Evolutionary conservation across 2,888 invertebrate genomes (phyloP).

Genomic region (Steinernema carpocapsae): DNA sequence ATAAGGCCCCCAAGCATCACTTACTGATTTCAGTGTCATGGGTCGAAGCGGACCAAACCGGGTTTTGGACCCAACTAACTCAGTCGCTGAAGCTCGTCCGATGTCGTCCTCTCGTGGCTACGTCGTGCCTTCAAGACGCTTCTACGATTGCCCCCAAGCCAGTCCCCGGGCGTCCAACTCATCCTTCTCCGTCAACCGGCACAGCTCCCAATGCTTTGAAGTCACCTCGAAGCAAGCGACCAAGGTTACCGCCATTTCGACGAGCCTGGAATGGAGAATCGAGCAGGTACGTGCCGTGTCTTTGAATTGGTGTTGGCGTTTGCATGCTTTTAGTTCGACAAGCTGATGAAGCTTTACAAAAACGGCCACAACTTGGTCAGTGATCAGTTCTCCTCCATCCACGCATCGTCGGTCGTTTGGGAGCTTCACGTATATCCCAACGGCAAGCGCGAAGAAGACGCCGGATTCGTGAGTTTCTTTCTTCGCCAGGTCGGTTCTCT

Average conservation of each 20-base stretch:
- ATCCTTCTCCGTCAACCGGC: too few species aligned
- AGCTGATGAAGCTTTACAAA: conserved; percentile 64
- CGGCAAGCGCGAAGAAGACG: conserved; percentile 66
- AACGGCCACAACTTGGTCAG: conserved; percentile 63
- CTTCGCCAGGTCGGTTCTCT: conserved; percentile 63
- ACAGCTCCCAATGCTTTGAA: conserved; percentile 46
- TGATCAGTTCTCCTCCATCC: conserved; percentile 59
- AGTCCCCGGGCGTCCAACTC: too few species aligned
- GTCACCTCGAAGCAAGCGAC: conserved; percentile 61
- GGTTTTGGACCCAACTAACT: too few species aligned
- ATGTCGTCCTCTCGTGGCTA: too few species aligned
- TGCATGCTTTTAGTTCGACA: conserved; percentile 57
- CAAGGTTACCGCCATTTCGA: conserved; percentile 60
- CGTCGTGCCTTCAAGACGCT: too few species aligned
- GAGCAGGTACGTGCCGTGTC: conserved; percentile 54
- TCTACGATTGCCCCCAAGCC: too few species aligned
- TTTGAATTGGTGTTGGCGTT: conserved; percentile 12
- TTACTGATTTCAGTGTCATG: background rate
- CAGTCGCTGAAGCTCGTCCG: too few species aligned
- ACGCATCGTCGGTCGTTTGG: conserved; percentile 63
- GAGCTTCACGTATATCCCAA: conserved; percentile 68
- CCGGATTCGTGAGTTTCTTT: conserved; percentile 64
- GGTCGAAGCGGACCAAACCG: background rate
- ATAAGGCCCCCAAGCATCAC: background rate
- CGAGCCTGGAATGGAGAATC: conserved; percentile 66